Base-by-base conservation (phyloP, 2,888 invertebrate genomes). In the Troides oblongomaculatus region DNA sequence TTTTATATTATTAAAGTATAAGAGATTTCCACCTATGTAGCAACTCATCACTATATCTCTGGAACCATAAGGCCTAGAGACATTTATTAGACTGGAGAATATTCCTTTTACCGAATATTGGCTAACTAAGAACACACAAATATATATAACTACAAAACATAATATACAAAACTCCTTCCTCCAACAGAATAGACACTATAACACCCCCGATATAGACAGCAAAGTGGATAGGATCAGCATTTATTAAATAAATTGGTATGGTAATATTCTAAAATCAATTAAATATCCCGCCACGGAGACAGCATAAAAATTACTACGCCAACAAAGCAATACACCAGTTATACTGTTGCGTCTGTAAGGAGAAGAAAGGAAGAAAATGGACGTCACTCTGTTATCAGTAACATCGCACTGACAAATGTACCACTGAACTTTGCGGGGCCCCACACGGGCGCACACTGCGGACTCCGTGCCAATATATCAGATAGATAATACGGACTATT, bases 391-490 rank as follows among this genome's bases (percentile, higher is more conserved):
- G n/a, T 72, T 68, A 68, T 70, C 72, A 30, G 50, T 39, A 64
- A 66, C 63, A 46, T 46, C 73, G 46, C 36, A 62, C 69, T 67
- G 71, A 72, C 68, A 72, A 72, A 72, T 72, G 71, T 66, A 53
- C 30, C 58, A 64, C 30, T 67, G 69, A 71, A 71, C 66, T 72
- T 64, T 46, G 12, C 69, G 57, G 61, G 66, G 60, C 66, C 66
- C 60, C 71, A 72, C 69, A 71, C 70, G 70, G 56, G 58, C 70
- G 70, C 66, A 53, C 43, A 39, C 39, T 63, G 66, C 63, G 63
- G 63, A 66, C 66, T 66, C 66, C 43, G 59, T 63, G 72, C 66
- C 74, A 75, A 75, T 75, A 75, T 74, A 74, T 75, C 74, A 74
- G 66, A 70, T 65, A 73, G 74, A 74, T 75, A 74, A 72, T 75